Conservation (phyloP, 2,113 vertebrate species). For the Megaptera novaeangliae region DNA sequence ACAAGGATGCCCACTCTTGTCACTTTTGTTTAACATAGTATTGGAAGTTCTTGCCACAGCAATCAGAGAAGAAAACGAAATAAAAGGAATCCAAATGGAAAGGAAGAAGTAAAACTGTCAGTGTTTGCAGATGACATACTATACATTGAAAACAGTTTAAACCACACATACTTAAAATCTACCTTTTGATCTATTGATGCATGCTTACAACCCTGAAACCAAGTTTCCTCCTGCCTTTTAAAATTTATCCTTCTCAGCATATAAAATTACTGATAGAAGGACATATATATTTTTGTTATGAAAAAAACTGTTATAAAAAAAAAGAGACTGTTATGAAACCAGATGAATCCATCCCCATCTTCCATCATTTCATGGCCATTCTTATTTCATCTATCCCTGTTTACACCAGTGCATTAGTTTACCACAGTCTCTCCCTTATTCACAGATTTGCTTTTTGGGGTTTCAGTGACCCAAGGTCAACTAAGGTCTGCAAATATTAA, state of each 20-base stretch:
- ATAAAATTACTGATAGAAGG: neutral
- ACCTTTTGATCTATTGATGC: neutral
- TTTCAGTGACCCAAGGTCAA: neutral
- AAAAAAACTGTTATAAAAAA: no score
- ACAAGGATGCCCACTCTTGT: no score
- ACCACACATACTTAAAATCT: neutral
- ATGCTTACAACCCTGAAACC: neutral
- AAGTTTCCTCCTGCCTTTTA: neutral
- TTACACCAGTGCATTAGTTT: neutral
- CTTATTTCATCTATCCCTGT: neutral
- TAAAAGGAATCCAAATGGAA: no score
- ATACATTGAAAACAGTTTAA: neutral
- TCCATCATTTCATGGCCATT: neutral
- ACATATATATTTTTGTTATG: neutral
- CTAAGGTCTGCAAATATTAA: neutral
- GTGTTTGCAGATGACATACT: no score
- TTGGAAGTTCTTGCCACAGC: no score
- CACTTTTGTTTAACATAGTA: no score
- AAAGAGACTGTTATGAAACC: neutral
- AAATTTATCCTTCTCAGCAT: neutral
- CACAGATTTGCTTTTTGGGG: neutral
- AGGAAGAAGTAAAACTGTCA: no score
- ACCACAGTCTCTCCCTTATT: neutral
- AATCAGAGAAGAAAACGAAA: no score
- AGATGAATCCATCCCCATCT: neutral